Evolutionary conservation across 2,888 invertebrate species (phyloP).

Genomic region (Taphrorychus bicolor): DNA sequence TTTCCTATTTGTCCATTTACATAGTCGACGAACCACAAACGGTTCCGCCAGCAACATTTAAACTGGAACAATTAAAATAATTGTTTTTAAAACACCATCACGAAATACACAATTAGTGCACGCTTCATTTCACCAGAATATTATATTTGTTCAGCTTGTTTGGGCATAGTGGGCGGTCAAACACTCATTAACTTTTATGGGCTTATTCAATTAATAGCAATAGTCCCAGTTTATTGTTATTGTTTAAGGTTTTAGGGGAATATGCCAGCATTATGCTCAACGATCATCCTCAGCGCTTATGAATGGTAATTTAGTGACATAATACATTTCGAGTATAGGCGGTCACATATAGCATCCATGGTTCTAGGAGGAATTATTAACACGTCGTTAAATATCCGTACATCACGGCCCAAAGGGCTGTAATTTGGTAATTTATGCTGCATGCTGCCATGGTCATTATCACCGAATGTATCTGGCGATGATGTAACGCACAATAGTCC

Average conservation of each 20-base stretch:
- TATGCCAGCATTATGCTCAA: neutral
- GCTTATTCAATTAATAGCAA: neutral
- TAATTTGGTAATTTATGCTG: conserved; percentile 23
- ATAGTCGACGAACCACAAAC: conserved; percentile 14
- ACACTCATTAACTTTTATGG: conserved; percentile 20
- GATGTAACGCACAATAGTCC: conserved; percentile 5
- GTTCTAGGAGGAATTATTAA: conserved; percentile 21
- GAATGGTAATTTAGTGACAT: conserved; percentile 8
- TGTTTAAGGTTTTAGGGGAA: neutral
- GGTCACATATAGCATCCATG: neutral
- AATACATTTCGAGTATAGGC: no score
- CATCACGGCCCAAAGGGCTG: conserved; percentile 20
- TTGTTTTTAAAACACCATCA: conserved; percentile 27
- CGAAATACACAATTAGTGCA: conserved; percentile 17
- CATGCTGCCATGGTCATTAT: conserved; percentile 7
- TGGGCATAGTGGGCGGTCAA: conserved; percentile 17
- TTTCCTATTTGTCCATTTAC: conserved; percentile 18
- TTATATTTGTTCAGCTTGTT: conserved; percentile 19
- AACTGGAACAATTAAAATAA: conserved; percentile 23
- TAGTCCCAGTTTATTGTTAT: neutral
- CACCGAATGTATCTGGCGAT: conserved; percentile 8
- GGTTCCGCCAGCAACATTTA: conserved; percentile 22
- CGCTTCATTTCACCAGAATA: conserved; percentile 15
- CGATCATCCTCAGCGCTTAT: neutral
- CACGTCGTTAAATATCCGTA: conserved; percentile 28